These are phyloP conservation scores for Bujurquina vittata DNA, from an alignment of 2,113 vertebrate genomes.

Conservation along the genomic window DNA sequence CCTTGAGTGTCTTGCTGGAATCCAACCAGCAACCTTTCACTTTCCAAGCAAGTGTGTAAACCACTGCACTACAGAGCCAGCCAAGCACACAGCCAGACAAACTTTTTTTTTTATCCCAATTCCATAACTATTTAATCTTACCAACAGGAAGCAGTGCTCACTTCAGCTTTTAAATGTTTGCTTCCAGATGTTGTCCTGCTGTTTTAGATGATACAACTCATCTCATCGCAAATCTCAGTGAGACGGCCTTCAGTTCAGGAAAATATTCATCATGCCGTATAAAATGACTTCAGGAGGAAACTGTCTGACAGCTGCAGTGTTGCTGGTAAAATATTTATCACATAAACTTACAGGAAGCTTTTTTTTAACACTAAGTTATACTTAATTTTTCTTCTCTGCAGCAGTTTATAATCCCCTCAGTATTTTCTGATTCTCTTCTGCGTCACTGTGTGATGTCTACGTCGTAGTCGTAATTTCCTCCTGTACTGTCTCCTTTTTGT, in stretches of 20 bases:
- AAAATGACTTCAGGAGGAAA: slow-evolving; percentile 9
- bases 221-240: not conserved
- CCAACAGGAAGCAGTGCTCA: not conserved
- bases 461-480: fast-evolving
- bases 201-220: not conserved
- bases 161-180: no score
- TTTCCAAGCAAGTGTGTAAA: no score
- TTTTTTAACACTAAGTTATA: not conserved
- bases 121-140: not conserved
- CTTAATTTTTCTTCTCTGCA: not conserved
- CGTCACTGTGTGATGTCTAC: not conserved
- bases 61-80: no score
- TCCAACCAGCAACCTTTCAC: no score
- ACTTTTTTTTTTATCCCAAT: no score
- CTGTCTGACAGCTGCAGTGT: not conserved
- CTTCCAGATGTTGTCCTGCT: not conserved
- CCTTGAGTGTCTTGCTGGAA: no score
- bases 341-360: not conserved
- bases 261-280: fast-evolving
- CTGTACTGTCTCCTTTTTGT: not conserved
- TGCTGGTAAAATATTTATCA: not conserved
- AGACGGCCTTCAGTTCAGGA: not conserved
- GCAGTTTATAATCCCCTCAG: not conserved
- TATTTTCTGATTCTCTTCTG: not conserved
- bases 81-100: no score